Percentiles rank a stretch among this genome's conserved stretches.
These are phyloP conservation scores for Nycticryphes semicollaris DNA, from an alignment of 2,113 vertebrate species.

Conservation along the genomic window DNA sequence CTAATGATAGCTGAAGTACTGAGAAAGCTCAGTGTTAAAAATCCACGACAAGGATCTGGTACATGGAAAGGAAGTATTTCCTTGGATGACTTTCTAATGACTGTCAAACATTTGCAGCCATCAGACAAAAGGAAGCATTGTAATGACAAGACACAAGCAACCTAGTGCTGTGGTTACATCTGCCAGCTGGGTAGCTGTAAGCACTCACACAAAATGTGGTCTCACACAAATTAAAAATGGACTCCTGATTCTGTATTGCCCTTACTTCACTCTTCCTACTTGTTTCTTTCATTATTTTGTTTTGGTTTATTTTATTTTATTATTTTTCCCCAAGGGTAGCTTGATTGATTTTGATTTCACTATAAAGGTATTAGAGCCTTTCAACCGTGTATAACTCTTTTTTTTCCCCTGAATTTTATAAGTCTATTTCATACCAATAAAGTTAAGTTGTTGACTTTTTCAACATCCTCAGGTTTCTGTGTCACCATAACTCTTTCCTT, in stretches of 20 bases:
- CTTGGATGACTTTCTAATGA: conserved; percentile 69
- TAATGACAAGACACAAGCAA: conserved; percentile 22
- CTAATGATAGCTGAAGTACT: conserved; percentile 65
- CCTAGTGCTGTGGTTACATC: background rate
- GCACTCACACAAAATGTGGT: background rate
- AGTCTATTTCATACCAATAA: background rate
- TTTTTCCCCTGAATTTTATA: background rate
- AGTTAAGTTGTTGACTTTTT: background rate
- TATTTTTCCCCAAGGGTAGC: background rate
- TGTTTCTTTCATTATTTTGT: background rate
- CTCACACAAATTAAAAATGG: background rate
- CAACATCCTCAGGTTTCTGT: background rate
- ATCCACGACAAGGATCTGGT: conserved; percentile 52
- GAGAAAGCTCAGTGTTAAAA: conserved; percentile 68
- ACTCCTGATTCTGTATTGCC: background rate
- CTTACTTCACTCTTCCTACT: background rate
- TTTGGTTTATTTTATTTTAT: background rate
- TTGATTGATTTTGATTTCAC: background rate
- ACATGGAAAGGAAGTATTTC: conserved; percentile 71
- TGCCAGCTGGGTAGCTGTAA: background rate
- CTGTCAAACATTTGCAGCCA: conserved; percentile 68
- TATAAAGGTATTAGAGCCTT: background rate
- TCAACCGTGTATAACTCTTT: fast-evolving
- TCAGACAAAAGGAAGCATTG: conserved; percentile 68
- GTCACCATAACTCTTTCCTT: background rate